Evolutionary conservation across 2,113 vertebrate genomes (phyloP).

Genomic region (Hippocampus zosterae): DNA sequence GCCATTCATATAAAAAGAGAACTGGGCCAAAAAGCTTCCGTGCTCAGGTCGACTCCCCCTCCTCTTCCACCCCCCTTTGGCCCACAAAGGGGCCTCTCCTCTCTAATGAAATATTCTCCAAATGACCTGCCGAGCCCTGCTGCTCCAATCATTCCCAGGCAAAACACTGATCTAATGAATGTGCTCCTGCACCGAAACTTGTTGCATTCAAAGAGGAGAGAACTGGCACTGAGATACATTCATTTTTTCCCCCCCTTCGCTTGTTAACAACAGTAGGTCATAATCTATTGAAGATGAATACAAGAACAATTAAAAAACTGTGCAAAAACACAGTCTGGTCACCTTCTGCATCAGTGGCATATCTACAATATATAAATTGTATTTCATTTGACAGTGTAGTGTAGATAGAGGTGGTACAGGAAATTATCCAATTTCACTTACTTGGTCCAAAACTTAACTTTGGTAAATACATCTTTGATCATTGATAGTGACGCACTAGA

Average conservation of each 20-base stretch:
- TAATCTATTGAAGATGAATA: too few species aligned
- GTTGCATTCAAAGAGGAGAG: constrained; percentile 8
- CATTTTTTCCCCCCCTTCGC: background rate
- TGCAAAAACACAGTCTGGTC: too few species aligned
- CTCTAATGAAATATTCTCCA: constrained; percentile 70
- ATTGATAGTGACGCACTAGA: background rate
- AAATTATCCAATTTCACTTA: too few species aligned
- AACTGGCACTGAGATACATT: background rate
- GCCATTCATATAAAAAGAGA: constrained; percentile 32
- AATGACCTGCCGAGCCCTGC: constrained; percentile 60
- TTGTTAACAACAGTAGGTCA: background rate
- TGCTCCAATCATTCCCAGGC: constrained; percentile 57
- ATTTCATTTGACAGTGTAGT: background rate
- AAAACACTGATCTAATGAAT: constrained; percentile 69
- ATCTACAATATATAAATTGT: too few species aligned
- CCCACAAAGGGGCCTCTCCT: constrained; percentile 63
- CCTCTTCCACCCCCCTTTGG: background rate
- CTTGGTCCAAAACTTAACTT: too few species aligned
- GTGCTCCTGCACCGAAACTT: constrained; percentile 29
- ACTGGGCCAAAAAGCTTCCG: constrained; percentile 23
- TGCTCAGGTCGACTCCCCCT: background rate
- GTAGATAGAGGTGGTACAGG: too few species aligned
- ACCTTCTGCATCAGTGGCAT: too few species aligned
- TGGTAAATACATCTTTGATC: background rate
- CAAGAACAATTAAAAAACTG: too few species aligned